A percentile compares a stretch with the other conserved stretches of the same genome.
These are phyloP conservation scores for Willowsia nigromaculata DNA, from an alignment of 2,888 invertebrate genomes.

Conservation along the genomic window DNA sequence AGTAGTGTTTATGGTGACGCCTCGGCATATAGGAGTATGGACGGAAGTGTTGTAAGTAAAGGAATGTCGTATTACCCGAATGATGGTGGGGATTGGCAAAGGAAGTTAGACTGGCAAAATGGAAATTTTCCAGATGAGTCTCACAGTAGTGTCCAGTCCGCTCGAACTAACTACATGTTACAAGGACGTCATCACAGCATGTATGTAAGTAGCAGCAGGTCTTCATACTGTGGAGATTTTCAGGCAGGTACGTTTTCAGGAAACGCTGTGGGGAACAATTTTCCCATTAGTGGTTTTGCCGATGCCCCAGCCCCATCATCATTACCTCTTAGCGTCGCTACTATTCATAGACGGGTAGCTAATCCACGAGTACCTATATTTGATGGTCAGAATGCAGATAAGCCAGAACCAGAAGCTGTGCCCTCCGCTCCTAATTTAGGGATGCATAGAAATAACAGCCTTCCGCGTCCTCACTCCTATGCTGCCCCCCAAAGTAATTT, in stretches of 20 bases:
- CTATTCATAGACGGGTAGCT: slow-evolving; percentile 59
- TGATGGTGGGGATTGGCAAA: slow-evolving; percentile 59
- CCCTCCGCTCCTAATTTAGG: slow-evolving; percentile 13
- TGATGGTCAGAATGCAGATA: slow-evolving; percentile 51
- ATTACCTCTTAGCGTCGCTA: slow-evolving; percentile 52
- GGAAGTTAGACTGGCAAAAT: slow-evolving; percentile 47
- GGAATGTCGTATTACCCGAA: slow-evolving; percentile 6
- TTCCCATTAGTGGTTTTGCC: not conserved
- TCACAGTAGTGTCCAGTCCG: not conserved
- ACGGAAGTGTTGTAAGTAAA: slow-evolving; percentile 9
- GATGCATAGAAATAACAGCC: slow-evolving; percentile 72
- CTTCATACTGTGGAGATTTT: slow-evolving; percentile 22
- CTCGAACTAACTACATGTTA: slow-evolving; percentile 31
- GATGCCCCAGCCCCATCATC: not conserved
- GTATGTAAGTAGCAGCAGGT: slow-evolving; percentile 54
- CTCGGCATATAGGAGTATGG: not conserved
- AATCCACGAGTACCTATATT: slow-evolving; percentile 68
- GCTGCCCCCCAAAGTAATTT: slow-evolving; percentile 73
- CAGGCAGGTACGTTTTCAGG: not conserved
- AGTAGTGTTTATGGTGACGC: slow-evolving; percentile 56
- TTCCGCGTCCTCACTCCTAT: slow-evolving; percentile 76
- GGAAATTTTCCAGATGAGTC: slow-evolving; percentile 5
- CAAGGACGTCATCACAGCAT: slow-evolving; percentile 63
- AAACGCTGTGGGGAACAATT: not conserved
- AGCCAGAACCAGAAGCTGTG: slow-evolving; percentile 31